Evolutionary conservation across 92 coral and sea anemone species (phyloP), one percentile per base, ranked within the genome.

Genomic region (Parazoanthus swiftii): DNA sequence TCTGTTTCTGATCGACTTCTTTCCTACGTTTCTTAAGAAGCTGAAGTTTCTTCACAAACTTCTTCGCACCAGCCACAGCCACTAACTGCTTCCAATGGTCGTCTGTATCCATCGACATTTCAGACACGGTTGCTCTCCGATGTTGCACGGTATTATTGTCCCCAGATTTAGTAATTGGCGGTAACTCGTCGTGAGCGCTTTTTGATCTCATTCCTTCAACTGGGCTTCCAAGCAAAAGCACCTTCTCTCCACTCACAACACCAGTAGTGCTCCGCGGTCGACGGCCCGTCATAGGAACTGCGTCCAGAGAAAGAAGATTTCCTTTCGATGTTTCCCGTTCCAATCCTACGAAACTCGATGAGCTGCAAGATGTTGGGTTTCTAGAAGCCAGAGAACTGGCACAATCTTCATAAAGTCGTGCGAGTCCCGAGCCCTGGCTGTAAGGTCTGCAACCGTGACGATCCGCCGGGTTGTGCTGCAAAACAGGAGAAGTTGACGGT

Each of bases 281-380:
- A 33, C 77, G 5, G 43, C 23, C n/a, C 4, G 79, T 3, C 51
- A 36, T 66, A 23, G 44, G 43, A 7, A 39, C 29, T 84, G 65
- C 43, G 6, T 84, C 79, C 35, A 71, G 37, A 44, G 79, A 26
- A 29, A 84, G 77, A 82, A 82, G 79, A 84, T 50, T 84, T 71
- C 59, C 79, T 71, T 51, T 50, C 15, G 86, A 43, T 42, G 42
- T 68, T 83, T 83, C 86, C 43, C 78, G 86, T 26, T 70, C 78
- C 5, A 83, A 51, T 50, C 76, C 76, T 23, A 16, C 66, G 13
- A 70, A 50, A 70, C 66, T 83, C 25, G 66, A 68, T 43, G 66
- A 63, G 15, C 66, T 70, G 86, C 21, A 83, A 44, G 77, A 43
- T 43, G 86, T 83, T 10, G 86, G 10, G 6, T 35, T 68, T 83